Evolutionary conservation across 1,140 invertebrate genomes (phyloP).

Genomic region (Drosophila auraria): DNA sequence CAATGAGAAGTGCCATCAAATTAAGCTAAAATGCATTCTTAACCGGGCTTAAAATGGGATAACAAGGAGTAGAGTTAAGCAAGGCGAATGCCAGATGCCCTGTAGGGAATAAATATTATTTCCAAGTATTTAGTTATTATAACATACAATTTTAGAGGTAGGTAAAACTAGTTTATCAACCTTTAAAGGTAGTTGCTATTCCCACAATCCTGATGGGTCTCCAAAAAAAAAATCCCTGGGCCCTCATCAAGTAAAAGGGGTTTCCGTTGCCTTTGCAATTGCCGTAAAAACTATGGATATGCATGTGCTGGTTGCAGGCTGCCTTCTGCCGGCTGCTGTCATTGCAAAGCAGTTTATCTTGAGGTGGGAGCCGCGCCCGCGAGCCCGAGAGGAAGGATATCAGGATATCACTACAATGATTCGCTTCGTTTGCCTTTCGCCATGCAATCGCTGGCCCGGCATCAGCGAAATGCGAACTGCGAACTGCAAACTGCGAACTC

Average conservation of each 20-base stretch:
- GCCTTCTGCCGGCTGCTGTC: slow-evolving; percentile 48
- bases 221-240: no score
- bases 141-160: no score
- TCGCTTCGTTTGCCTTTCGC: slow-evolving; percentile 43
- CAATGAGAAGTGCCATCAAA: slow-evolving; percentile 56
- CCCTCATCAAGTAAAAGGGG: no score
- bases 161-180: no score
- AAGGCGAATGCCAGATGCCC: slow-evolving; percentile 8
- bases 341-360: slow-evolving; percentile 69
- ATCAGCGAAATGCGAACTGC: slow-evolving; percentile 29
- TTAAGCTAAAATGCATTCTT: slow-evolving; percentile 53
- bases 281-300: slow-evolving; percentile 39
- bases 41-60: slow-evolving; percentile 38
- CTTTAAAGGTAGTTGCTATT: no score
- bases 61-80: neutral
- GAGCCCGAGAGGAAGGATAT: slow-evolving; percentile 17
- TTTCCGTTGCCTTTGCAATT: slow-evolving; percentile 2
- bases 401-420: slow-evolving; percentile 62
- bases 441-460: slow-evolving; percentile 51
- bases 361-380: slow-evolving; percentile 27
- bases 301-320: slow-evolving; percentile 50
- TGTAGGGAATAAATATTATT: neutral
- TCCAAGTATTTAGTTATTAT: no score
- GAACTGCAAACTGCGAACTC: slow-evolving; percentile 5
- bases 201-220: no score